These are phyloP conservation scores for Lampris megalopsis DNA, from an alignment of 2,113 vertebrate species.

Conservation along the genomic window DNA sequence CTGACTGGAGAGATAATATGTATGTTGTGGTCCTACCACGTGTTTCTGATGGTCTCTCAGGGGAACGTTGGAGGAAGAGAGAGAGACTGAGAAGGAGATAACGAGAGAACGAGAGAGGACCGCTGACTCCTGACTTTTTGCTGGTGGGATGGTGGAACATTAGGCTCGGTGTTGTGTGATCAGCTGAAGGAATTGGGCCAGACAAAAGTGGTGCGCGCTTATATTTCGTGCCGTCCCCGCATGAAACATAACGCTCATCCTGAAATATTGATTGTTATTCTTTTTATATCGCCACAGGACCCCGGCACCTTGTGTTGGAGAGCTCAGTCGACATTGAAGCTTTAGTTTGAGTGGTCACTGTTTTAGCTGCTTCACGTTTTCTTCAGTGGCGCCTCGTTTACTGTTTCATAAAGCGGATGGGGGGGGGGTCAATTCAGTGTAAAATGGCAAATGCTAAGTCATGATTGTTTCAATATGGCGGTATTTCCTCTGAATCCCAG, in stretches of 20 bases:
- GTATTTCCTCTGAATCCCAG: no score
- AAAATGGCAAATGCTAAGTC: no score
- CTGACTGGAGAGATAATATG: conserved; percentile 4
- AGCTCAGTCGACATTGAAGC: not conserved
- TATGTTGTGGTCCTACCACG: not conserved
- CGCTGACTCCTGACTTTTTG: not conserved
- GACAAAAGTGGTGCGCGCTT: conserved; percentile 32
- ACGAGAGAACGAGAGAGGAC: not conserved
- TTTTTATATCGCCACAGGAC: conserved; percentile 28
- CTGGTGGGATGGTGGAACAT: conserved; percentile 28
- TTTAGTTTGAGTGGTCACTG: not conserved
- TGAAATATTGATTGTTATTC: conserved; percentile 69
- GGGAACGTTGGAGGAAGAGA: conserved; percentile 23
- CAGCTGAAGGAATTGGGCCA: conserved; percentile 62
- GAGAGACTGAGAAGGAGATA: conserved; percentile 20
- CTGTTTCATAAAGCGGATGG: not conserved
- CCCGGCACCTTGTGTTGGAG: conserved; percentile 1
- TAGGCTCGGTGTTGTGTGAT: conserved; percentile 53
- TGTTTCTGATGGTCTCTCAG: conserved; percentile 19
- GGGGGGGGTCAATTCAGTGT: no score
- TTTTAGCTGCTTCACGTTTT: not conserved
- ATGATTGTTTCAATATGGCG: no score
- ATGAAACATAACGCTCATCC: conserved; percentile 29
- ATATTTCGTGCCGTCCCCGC: conserved; percentile 1
- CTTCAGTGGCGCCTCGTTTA: not conserved